Percentiles rank a stretch among this genome's conserved stretches.
These are phyloP conservation scores for Pogonomyrmex californicus DNA, from an alignment of 1,140 invertebrate genomes.

Conservation along the genomic window DNA sequence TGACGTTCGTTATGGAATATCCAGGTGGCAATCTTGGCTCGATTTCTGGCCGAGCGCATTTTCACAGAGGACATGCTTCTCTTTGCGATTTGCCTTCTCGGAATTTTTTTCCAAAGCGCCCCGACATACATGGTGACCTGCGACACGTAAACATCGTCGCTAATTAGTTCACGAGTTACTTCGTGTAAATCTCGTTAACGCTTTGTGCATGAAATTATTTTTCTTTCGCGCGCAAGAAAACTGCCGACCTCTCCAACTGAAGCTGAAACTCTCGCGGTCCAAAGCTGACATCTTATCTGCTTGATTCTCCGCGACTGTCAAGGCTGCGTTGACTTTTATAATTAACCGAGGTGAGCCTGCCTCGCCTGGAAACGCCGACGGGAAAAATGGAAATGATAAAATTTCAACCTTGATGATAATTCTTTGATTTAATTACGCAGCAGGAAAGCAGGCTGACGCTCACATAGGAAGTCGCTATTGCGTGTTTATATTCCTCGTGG, in stretches of 20 bases:
- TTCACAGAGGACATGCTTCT: constrained; percentile 40
- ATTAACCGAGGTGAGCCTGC: neutral
- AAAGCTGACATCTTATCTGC: neutral
- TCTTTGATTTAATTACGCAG: constrained; percentile 24
- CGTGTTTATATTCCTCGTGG: neutral
- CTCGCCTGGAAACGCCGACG: neutral
- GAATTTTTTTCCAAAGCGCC: constrained; percentile 57
- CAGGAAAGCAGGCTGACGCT: constrained; percentile 21
- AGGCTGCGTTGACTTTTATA: neutral
- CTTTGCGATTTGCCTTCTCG: constrained; percentile 53
- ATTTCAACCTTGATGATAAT: constrained; percentile 11
- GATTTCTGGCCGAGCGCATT: constrained; percentile 1
- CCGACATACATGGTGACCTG: neutral
- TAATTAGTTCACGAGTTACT: constrained; percentile 53
- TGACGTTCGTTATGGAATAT: constrained; percentile 51
- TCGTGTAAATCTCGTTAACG: neutral
- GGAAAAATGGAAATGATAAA: neutral
- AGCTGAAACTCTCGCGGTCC: neutral
- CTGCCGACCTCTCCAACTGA: neutral
- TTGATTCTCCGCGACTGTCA: neutral
- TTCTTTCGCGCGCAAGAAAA: neutral
- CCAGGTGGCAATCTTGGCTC: constrained; percentile 72
- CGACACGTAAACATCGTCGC: constrained; percentile 38
- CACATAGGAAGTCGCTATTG: neutral
- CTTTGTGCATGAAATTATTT: constrained; percentile 11